Conservation (phyloP, 2,888 invertebrate genomes). For the Napeogenes sylphis region DNA sequence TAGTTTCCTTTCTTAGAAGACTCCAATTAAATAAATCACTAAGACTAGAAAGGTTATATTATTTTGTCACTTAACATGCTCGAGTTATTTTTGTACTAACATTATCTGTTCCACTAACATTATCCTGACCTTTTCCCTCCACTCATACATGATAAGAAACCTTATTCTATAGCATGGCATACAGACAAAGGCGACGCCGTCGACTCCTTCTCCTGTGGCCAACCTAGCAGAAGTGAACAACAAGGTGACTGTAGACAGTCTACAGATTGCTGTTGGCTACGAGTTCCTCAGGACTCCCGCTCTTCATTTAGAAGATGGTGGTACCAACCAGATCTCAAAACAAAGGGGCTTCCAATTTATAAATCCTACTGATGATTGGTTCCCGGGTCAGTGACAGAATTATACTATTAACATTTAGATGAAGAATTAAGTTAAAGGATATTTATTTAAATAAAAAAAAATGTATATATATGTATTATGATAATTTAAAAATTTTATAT, state of each 20-base stretch:
- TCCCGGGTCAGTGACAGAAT: conserved; percentile 80
- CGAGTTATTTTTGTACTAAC: conserved; percentile 26
- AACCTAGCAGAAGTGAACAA: conserved; percentile 88
- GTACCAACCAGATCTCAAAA: conserved; percentile 81
- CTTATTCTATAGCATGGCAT: conserved; percentile 84
- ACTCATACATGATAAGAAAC: conserved; percentile 54
- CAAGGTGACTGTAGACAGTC: conserved; percentile 81
- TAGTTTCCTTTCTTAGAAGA: background rate
- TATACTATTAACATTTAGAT: background rate
- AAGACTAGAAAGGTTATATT: background rate
- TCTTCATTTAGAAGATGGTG: conserved; percentile 83
- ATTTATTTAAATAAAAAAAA: background rate
- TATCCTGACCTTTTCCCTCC: conserved; percentile 44
- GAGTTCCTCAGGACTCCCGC: conserved; percentile 88
- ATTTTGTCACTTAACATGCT: conserved; percentile 5
- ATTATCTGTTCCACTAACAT: conserved; percentile 36
- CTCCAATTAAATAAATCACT: conserved; percentile 2
- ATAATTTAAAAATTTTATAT: background rate
- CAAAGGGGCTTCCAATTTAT: conserved; percentile 91
- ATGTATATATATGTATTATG: too few species aligned
- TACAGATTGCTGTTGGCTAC: conserved; percentile 89
- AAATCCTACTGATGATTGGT: conserved; percentile 92
- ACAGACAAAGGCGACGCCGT: conserved; percentile 90
- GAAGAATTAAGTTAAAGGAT: background rate
- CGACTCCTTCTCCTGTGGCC: conserved; percentile 87